Conservation (phyloP, 2,888 invertebrate species). For the Tenthredo scrophulariae region DNA sequence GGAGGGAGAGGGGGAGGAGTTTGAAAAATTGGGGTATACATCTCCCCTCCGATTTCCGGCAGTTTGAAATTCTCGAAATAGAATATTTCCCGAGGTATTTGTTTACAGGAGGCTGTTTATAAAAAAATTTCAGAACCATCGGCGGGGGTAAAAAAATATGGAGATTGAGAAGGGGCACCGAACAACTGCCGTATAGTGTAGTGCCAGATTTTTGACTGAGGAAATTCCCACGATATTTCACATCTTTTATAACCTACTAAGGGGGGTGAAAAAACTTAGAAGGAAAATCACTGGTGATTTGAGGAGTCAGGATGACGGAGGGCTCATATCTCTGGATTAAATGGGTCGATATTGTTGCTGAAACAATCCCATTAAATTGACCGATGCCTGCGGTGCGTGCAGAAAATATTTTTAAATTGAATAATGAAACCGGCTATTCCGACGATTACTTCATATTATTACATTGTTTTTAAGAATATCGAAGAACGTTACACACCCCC, state of each 20-base stretch:
- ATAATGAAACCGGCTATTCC: not conserved
- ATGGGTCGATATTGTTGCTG: conserved; percentile 34
- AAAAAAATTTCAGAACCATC: not conserved
- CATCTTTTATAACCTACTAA: not conserved
- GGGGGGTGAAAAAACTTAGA: not conserved
- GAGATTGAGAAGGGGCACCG: not conserved
- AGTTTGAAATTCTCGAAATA: not conserved
- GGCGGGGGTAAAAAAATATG: not conserved
- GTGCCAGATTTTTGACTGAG: not conserved
- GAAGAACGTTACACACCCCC: not conserved
- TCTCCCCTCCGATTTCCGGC: not conserved
- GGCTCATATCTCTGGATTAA: conserved; percentile 43
- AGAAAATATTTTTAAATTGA: not conserved
- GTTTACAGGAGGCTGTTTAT: not conserved
- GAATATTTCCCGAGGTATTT: conserved; percentile 2
- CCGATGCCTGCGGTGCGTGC: conserved; percentile 5
- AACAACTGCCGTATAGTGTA: not conserved
- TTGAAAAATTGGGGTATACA: not conserved
- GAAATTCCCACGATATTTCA: not conserved
- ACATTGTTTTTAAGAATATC: not conserved
- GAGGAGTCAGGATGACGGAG: conserved; percentile 25
- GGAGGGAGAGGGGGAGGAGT: not conserved
- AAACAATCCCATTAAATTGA: conserved; percentile 42
- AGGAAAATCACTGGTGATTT: conserved; percentile 33
- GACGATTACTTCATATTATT: not conserved